Conservation (phyloP, 2,888 invertebrate genomes). For the Chymomyza amoena region DNA sequence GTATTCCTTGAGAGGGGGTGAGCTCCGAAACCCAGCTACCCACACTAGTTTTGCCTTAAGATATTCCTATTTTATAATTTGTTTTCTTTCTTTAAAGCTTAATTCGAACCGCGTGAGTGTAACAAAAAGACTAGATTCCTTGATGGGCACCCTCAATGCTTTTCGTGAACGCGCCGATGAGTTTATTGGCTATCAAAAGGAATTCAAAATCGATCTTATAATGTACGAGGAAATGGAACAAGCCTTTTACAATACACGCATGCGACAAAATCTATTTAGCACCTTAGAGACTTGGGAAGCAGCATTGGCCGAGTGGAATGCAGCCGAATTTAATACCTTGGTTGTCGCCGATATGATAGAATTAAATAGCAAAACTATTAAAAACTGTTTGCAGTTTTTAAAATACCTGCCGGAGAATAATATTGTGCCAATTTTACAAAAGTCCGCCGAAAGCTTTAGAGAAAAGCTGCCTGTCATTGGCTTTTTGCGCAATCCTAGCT, state of each 20-base stretch:
- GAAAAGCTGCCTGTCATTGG: conserved; percentile 89
- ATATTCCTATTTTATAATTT: too few species aligned
- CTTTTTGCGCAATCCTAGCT: conserved; percentile 88
- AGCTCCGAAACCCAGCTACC: too few species aligned
- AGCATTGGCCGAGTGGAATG: conserved; percentile 84
- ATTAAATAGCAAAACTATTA: conserved; percentile 84
- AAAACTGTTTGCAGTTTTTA: conserved; percentile 87
- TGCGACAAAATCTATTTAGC: conserved; percentile 90
- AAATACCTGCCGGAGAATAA: conserved; percentile 90
- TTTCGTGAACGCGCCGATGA: conserved; percentile 86
- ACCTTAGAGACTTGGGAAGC: conserved; percentile 87
- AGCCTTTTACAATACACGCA: conserved; percentile 87
- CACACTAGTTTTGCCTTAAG: too few species aligned
- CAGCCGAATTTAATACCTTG: conserved; percentile 77
- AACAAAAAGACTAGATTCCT: conserved; percentile 81
- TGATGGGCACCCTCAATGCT: conserved; percentile 82
- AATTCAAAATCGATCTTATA: conserved; percentile 92
- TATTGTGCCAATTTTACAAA: conserved; percentile 87
- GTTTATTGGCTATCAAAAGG: conserved; percentile 89
- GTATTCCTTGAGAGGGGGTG: too few species aligned
- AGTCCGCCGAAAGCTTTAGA: conserved; percentile 88
- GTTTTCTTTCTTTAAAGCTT: too few species aligned
- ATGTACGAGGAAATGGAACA: conserved; percentile 90
- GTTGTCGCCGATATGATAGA: conserved; percentile 87
- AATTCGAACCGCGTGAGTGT: conserved; percentile 52